Evolutionary conservation across 2,888 invertebrate species (phyloP).

Genomic region (Drymonia ruficornis): DNA sequence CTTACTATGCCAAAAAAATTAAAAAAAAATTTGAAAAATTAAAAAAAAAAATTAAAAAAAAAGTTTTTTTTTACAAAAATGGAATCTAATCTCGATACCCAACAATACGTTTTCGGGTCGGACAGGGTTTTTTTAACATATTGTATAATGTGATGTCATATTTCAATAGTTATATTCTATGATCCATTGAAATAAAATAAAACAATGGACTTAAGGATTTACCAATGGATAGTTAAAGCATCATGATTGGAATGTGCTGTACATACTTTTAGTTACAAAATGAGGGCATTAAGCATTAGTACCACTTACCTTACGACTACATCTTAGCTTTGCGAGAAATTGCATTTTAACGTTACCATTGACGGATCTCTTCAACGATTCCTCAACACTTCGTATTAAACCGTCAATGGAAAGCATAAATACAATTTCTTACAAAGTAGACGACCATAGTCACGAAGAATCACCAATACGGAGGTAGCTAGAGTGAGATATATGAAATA

Average conservation of each 20-base stretch:
- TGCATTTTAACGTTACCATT: not conserved
- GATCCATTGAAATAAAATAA: no score
- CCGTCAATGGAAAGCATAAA: not conserved
- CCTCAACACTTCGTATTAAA: not conserved
- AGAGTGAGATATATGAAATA: slow-evolving; percentile 25
- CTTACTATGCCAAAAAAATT: no score
- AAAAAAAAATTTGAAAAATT: no score
- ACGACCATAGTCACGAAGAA: not conserved
- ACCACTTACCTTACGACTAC: slow-evolving; percentile 3
- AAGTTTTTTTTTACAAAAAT: no score
- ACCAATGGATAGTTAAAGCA: not conserved
- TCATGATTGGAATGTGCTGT: not conserved
- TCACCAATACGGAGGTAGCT: slow-evolving; percentile 6
- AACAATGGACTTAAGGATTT: no score
- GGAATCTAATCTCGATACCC: no score
- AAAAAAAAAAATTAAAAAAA: no score
- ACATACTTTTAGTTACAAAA: slow-evolving; percentile 6
- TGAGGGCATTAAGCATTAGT: slow-evolving; percentile 4
- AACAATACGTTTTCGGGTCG: no score
- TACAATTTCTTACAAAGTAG: slow-evolving; percentile 4
- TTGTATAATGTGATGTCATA: no score
- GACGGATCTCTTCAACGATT: not conserved
- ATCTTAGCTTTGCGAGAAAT: not conserved
- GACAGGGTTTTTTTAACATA: no score
- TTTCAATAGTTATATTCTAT: no score